These are phyloP conservation scores for Drosophila quinaria DNA, from an alignment of 2,888 invertebrate species.

Conservation along the genomic window DNA sequence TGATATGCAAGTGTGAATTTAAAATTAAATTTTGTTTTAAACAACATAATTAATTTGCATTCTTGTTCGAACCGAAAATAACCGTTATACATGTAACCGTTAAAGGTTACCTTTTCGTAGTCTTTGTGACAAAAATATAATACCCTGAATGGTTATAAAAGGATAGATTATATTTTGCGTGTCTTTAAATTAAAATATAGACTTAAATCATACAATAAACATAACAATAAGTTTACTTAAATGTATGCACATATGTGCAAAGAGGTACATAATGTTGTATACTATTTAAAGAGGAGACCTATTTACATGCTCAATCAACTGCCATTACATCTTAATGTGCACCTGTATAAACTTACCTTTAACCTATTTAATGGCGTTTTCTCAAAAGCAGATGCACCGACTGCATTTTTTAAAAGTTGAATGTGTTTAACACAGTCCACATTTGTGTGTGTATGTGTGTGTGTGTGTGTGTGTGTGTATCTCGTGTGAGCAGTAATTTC, in stretches of 20 bases:
- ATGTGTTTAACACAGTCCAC: constrained; percentile 5
- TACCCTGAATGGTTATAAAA: too few species aligned
- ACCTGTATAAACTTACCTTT: constrained; percentile 9
- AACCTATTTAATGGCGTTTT: constrained; percentile 11
- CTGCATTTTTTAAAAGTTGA: constrained; percentile 14
- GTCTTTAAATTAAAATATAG: too few species aligned
- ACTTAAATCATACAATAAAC: too few species aligned
- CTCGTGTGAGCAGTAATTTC: constrained; percentile 41
- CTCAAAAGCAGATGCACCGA: constrained; percentile 12
- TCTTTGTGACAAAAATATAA: too few species aligned
- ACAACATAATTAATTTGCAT: too few species aligned
- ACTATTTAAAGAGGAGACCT: constrained; percentile 1
- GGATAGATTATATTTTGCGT: too few species aligned
- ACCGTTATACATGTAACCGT: too few species aligned
- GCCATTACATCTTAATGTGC: constrained; percentile 7
- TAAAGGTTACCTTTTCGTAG: too few species aligned
- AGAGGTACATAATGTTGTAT: background rate
- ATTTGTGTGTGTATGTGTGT: background rate
- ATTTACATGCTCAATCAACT: constrained; percentile 15
- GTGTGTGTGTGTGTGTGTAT: constrained; percentile 10
- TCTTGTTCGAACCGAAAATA: too few species aligned
- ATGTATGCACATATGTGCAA: background rate
- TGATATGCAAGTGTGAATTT: too few species aligned
- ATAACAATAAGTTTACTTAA: too few species aligned
- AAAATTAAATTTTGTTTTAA: too few species aligned